phyloP scores from a whole-genome alignment of 2,113 vertebrate genomes.

The Poeciliopsis prolifica region DNA sequence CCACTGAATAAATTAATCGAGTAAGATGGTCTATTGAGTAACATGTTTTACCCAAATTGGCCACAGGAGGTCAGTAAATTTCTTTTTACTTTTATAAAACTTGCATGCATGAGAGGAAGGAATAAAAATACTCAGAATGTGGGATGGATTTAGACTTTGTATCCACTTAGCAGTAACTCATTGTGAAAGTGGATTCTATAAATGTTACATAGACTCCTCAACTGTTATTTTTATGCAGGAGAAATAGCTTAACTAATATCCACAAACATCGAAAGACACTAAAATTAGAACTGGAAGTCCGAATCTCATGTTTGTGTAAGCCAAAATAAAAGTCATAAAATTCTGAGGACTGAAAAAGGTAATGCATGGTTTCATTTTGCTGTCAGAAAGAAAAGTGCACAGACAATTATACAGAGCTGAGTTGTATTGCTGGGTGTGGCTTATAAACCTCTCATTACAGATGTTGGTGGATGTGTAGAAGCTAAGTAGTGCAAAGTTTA shows the following conservation, averaged over 20 bases:
- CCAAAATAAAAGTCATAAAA: not conserved
- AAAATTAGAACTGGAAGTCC: not conserved
- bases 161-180: not conserved
- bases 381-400: not conserved
- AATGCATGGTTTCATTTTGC: not conserved
- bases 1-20: too few relatives aligned
- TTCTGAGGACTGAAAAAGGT: not conserved
- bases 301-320: not conserved
- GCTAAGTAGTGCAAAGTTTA: not conserved
- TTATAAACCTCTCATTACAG: not conserved
- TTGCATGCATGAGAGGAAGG: not conserved
- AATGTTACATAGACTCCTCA: not conserved
- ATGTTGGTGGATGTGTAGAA: not conserved
- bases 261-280: not conserved
- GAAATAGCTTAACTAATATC: not conserved
- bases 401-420: too few relatives aligned
- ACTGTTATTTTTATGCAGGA: not conserved
- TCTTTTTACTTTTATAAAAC: not conserved
- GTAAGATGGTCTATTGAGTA: too few relatives aligned
- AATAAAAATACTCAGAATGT: not conserved
- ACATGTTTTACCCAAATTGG: not conserved
- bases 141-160: not conserved
- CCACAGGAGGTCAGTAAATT: slow-evolving; percentile 3
- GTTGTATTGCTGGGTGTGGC: not conserved
- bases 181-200: not conserved